Percentiles rank a stretch among this genome's conserved stretches.
These are phyloP conservation scores for Halichondria panicea DNA, from an alignment of 37 sponge, comb jelly and placozoan species.

Conservation along the genomic window DNA sequence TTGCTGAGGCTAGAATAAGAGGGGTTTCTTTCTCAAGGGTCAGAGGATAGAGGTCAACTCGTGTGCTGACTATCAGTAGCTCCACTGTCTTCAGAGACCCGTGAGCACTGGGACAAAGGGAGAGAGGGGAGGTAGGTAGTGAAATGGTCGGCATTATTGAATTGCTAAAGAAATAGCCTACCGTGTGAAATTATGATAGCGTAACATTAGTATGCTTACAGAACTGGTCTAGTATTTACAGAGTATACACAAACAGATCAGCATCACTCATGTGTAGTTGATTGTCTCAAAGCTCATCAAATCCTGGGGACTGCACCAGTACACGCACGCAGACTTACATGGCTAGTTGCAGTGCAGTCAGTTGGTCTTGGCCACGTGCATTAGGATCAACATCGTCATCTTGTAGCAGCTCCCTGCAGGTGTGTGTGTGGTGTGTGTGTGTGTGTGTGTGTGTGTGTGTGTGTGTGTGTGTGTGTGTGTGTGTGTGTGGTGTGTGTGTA, in stretches of 20 bases:
- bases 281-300: background rate
- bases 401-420: constrained; percentile 13
- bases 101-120: background rate
- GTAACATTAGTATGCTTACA: background rate
- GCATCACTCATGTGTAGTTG: background rate
- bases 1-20: constrained; percentile 18
- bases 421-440: no score
- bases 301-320: background rate
- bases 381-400: constrained; percentile 6
- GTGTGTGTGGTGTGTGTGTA: no score
- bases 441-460: no score
- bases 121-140: background rate
- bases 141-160: background rate
- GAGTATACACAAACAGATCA: no score
- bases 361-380: background rate
- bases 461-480: no score
- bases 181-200: background rate
- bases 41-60: constrained; percentile 4
- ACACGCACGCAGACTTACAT: constrained; percentile 18
- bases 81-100: constrained; percentile 33
- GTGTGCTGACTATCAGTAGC: constrained; percentile 12
- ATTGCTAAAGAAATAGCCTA: background rate
- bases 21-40: constrained; percentile 21
- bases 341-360: constrained; percentile 24
- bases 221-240: background rate